A percentile compares a stretch with the other conserved stretches of the same genome.
These are phyloP conservation scores for Eleginops maclovinus DNA, from an alignment of 2,113 vertebrate species.

Conservation along the genomic window DNA sequence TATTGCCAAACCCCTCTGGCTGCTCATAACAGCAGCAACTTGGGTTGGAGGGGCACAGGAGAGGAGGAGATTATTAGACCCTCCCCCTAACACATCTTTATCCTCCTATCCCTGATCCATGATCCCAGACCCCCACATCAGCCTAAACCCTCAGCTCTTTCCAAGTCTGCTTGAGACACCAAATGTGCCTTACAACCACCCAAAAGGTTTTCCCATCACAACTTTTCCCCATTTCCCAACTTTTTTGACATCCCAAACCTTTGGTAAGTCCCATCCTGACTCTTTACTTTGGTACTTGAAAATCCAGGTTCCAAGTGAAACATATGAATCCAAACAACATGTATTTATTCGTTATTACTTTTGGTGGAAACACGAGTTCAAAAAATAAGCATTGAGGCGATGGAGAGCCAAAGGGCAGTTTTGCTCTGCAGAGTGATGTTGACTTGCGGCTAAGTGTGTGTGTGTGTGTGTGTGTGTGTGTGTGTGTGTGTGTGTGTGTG, in stretches of 20 bases:
- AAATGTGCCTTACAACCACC: not conserved
- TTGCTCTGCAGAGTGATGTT: constrained; percentile 28
- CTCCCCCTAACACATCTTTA: constrained; percentile 15
- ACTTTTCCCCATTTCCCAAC: not conserved
- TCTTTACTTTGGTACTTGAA: constrained; percentile 8
- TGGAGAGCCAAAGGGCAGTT: constrained; percentile 36
- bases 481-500: constrained; percentile 5
- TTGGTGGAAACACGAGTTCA: constrained; percentile 51
- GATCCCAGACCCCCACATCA: constrained; percentile 22
- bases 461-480: constrained; percentile 17
- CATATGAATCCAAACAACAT: not conserved
- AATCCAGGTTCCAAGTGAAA: constrained; percentile 7
- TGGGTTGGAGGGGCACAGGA: constrained; percentile 48
- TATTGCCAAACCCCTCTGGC: constrained; percentile 52
- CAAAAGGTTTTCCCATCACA: not conserved
- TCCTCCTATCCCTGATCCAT: constrained; percentile 32
- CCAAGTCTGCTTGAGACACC: constrained; percentile 1
- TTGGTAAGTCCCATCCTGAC: not conserved
- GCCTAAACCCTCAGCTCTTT: constrained; percentile 1
- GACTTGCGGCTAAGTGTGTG: constrained; percentile 50
- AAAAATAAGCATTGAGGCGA: constrained; percentile 41
- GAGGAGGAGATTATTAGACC: constrained; percentile 32
- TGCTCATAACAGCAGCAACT: constrained; percentile 45
- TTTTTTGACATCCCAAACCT: not conserved
- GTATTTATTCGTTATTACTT: constrained; percentile 48